phyloP scores from a whole-genome alignment of 1,140 invertebrate species.

The Drosophila setifemur region DNA sequence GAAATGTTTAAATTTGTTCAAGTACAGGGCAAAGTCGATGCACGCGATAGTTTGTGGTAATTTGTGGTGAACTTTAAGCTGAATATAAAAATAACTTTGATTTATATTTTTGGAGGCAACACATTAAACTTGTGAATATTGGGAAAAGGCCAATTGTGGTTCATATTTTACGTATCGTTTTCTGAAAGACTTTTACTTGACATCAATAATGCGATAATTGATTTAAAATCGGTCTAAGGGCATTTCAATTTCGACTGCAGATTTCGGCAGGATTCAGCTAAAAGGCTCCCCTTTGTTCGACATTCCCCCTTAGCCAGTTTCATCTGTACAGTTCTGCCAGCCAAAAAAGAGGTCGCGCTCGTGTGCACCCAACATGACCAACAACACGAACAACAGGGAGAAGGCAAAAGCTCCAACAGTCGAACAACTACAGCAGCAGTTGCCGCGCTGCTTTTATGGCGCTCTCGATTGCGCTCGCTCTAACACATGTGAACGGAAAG shows the following conservation, averaged over 20 bases:
- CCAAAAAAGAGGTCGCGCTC: constrained; percentile 74
- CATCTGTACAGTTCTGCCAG: constrained; percentile 59
- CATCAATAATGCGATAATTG: too few relatives aligned
- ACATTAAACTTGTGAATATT: too few relatives aligned
- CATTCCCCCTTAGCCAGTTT: constrained; percentile 41
- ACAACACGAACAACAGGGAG: constrained; percentile 13
- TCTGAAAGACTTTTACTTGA: too few relatives aligned
- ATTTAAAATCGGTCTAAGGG: too few relatives aligned
- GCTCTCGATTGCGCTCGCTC: constrained; percentile 76
- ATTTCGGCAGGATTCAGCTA: neutral
- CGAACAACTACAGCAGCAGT: constrained; percentile 41
- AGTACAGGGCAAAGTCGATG: neutral
- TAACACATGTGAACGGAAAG: constrained; percentile 64
- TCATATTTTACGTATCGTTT: too few relatives aligned
- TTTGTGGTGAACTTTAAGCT: too few relatives aligned
- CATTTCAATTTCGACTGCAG: too few relatives aligned
- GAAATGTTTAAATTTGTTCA: neutral
- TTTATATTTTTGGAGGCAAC: too few relatives aligned
- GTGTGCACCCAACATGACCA: constrained; percentile 67
- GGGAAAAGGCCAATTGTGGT: too few relatives aligned
- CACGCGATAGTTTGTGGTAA: neutral
- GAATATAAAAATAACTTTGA: too few relatives aligned
- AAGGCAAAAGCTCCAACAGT: constrained; percentile 31
- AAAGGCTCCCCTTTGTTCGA: constrained; percentile 9
- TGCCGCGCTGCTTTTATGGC: constrained; percentile 45